Evolutionary conservation across 2,888 invertebrate genomes (phyloP), one percentile per base, ranked within the genome.

Genomic region (Drosophila sordidula): DNA sequence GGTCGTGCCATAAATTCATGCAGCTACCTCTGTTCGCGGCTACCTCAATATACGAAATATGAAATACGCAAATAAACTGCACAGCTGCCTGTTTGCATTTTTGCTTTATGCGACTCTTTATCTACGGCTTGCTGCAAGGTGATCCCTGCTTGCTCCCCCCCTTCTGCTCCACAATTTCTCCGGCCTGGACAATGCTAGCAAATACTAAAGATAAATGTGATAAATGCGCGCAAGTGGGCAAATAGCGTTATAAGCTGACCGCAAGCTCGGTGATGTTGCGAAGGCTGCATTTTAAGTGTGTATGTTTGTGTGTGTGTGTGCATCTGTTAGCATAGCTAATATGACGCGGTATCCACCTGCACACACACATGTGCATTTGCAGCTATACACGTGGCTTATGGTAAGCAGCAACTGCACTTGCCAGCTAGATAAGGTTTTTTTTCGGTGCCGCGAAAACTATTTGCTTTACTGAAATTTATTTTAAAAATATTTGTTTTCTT

Each of bases 181-280:
- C 25, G 8, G 22, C 11, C 63, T 77, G 65, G 71, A 68, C 70
- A 80, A 64, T 66, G 62, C 61, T 26, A 42, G 58, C 55, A 59
- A 75, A 75, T 52, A 45, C 79, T 56, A 63, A 57, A 87, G 82
- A 83, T 88, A 87, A 85, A 83, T 87, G 88, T 83, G 88, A 83
- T 83, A 83, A 82, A 83, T 86, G 88, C 74, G 61, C 70, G 67
- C 70, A 69, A 76, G 67, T 74, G 86, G 71, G 73, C 83, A 82
- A 86, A 82, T 70, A 85, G 77, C 71, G 86, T 62, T 85, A 79
- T 87, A 83, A 83, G 82, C 82, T 82, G 88, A 85, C 88, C 82
- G 46, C 82, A 87, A 87, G 74, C 77, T 76, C 51, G 70, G 54
- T 47, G 44, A 56, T 64, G 63, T 56, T 80, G 55, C 45, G 61